Percentiles rank a stretch among this genome's conserved stretches.
Conservation (phyloP, 2,888 invertebrate species). For the Pedicia rivosa region DNA sequence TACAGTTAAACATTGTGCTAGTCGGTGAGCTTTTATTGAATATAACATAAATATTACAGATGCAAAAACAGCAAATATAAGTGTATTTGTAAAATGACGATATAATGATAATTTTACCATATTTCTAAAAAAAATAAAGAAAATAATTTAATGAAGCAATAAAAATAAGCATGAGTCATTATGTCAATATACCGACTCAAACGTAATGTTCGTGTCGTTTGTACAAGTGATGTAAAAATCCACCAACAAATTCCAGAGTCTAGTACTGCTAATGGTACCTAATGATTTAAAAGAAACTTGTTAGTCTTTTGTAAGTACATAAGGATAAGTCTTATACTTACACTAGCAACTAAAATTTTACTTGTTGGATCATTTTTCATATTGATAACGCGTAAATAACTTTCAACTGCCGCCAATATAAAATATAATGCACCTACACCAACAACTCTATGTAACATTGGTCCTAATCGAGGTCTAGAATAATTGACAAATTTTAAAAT, state of each 20-base stretch:
- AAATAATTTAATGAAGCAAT: not conserved
- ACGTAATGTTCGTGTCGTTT: slow-evolving; percentile 77
- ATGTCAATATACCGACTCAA: slow-evolving; percentile 50
- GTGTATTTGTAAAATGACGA: slow-evolving; percentile 84
- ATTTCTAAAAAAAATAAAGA: slow-evolving; percentile 39
- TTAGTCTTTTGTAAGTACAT: too few species aligned
- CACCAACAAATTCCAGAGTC: slow-evolving; percentile 88
- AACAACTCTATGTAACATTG: slow-evolving; percentile 75
- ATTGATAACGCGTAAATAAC: slow-evolving; percentile 58
- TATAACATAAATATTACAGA: slow-evolving; percentile 89
- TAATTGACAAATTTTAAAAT: slow-evolving; percentile 1
- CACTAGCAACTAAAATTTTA: slow-evolving; percentile 57
- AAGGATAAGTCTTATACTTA: too few species aligned
- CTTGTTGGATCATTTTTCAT: slow-evolving; percentile 43
- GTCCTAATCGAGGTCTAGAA: slow-evolving; percentile 69
- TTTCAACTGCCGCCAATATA: slow-evolving; percentile 68
- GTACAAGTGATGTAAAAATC: slow-evolving; percentile 76
- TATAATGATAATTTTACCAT: slow-evolving; percentile 79
- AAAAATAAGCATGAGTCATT: slow-evolving; percentile 6
- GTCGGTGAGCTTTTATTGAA: slow-evolving; percentile 67
- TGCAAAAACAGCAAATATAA: slow-evolving; percentile 79
- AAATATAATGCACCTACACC: slow-evolving; percentile 74
- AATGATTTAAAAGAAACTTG: too few species aligned
- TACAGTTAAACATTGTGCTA: slow-evolving; percentile 60
- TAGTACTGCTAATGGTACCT: slow-evolving; percentile 72